A percentile compares a stretch with the other conserved stretches of the same genome.
These are phyloP conservation scores for Pherbina coryleti DNA, from an alignment of 2,888 invertebrate species.

Conservation along the genomic window DNA sequence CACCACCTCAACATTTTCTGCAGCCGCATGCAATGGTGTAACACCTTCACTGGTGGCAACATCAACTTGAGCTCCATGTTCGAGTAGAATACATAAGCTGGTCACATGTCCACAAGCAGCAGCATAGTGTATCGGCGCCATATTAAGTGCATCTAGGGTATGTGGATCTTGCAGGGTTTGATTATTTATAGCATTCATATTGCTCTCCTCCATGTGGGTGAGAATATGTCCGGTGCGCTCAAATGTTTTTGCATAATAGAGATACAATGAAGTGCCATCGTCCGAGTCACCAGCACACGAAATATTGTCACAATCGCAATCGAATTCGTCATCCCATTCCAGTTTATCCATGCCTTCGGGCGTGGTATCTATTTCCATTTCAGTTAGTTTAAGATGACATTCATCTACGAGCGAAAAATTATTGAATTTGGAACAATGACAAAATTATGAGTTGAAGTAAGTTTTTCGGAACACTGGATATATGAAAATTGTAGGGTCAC, in stretches of 20 bases:
- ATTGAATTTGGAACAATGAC: not conserved
- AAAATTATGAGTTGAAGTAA: not conserved
- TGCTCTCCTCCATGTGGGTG: conserved; percentile 57
- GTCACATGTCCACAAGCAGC: conserved; percentile 76
- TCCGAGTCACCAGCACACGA: conserved; percentile 55
- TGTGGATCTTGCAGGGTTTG: conserved; percentile 61
- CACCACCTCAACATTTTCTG: conserved; percentile 74
- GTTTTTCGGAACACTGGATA: not conserved
- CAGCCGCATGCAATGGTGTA: conserved; percentile 79
- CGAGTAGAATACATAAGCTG: conserved; percentile 74
- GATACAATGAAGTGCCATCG: conserved; percentile 72
- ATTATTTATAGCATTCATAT: conserved; percentile 1
- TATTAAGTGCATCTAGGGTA: conserved; percentile 60
- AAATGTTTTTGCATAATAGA: conserved; percentile 82
- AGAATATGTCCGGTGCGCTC: conserved; percentile 75
- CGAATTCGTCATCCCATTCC: conserved; percentile 83
- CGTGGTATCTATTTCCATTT: conserved; percentile 69
- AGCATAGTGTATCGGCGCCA: conserved; percentile 82
- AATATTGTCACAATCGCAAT: conserved; percentile 64
- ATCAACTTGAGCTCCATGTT: conserved; percentile 75
- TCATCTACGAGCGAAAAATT: not conserved
- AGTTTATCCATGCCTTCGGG: conserved; percentile 76
- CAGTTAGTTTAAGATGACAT: conserved; percentile 42
- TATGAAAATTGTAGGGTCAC: no score
- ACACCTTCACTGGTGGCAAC: conserved; percentile 76